Evolutionary conservation across 2,888 invertebrate genomes (phyloP), one percentile per base, ranked within the genome.

Genomic region (Teinopalpus imperialis): DNA sequence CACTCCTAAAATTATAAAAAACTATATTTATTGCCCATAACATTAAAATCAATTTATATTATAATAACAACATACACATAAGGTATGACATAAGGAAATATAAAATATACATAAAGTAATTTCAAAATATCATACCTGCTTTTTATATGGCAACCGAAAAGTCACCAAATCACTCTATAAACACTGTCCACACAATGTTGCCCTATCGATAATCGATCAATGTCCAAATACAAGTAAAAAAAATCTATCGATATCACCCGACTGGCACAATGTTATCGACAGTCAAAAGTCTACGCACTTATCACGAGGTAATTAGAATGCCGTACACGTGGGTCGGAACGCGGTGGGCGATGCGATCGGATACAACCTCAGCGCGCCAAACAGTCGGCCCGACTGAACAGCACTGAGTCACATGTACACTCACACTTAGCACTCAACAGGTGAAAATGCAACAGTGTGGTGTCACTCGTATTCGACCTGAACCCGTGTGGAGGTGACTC

Each of bases 381-480:
- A 80, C 75, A 74, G 73, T 61, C 79, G 69, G 74, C 68, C 66
- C 77, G 81, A 86, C 87, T 86, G 87, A 86, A 74, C 78, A 30
- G 40, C 61, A 66, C 71, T 69, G 73, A 73, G 62, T 75, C 75
- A 82, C 82, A 54, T 27, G 41, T 48, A 48, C 74, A 77, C 81
- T 72, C 78, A 66, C 74, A 70, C 75, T 68, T 61, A 55, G 56
- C 63, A 61, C 63, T 67, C 73, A 69, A 81, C 86, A 87, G 87
- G 85, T 86, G 87, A 83, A 83, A 82, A 82, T 74, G 79, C 76
- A 71, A 69, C 70, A 71, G 82, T 82, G 81, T 78, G 76, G 72
- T 70, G 79, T 70, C 78, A 74, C 79, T 74, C 71, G 71, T 63
- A 69, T 58, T 61, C 76, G 76, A 80, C 81, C 82, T 73, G 77